Evolutionary conservation across 1,140 invertebrate species (phyloP).

Genomic region (Dreissena rostriformis): DNA sequence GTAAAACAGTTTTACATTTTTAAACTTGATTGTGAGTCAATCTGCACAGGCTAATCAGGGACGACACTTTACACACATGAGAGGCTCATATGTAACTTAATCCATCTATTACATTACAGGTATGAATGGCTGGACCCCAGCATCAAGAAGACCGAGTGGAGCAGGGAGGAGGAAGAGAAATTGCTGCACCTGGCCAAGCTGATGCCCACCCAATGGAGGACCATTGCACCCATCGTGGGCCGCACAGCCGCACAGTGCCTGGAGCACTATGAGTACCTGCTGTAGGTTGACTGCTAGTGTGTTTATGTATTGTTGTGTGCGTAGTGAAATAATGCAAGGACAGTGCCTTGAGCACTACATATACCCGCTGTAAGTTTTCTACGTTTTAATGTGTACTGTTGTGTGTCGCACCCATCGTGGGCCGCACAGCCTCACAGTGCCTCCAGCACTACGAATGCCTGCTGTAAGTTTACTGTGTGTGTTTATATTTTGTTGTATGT

Average conservation of each 20-base stretch:
- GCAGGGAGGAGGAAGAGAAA: constrained; percentile 99
- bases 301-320: too few species aligned
- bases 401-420: constrained; percentile 99
- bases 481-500: too few species aligned
- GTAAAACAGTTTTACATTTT: constrained; percentile 83
- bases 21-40: too few species aligned
- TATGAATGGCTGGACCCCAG: constrained; percentile 99
- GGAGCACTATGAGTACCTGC: constrained; percentile 97
- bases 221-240: constrained; percentile 99
- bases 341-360: too few species aligned
- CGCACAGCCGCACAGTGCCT: constrained; percentile 99
- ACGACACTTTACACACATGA: too few species aligned
- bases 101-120: constrained; percentile 71
- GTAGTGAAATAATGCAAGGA: too few species aligned
- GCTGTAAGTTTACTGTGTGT: constrained; percentile 89
- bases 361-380: too few species aligned
- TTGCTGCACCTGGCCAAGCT: constrained; percentile 98
- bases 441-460: constrained; percentile 98
- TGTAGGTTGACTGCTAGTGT: constrained; percentile 88
- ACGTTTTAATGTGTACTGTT: too few species aligned
- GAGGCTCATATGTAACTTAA: too few species aligned
- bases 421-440: constrained; percentile 98
- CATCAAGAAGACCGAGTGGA: constrained; percentile 99
- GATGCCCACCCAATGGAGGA: constrained; percentile 99
- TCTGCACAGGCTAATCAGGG: too few species aligned